Conservation (phyloP, 2,888 invertebrate species). For the Osedax fenrisi region DNA sequence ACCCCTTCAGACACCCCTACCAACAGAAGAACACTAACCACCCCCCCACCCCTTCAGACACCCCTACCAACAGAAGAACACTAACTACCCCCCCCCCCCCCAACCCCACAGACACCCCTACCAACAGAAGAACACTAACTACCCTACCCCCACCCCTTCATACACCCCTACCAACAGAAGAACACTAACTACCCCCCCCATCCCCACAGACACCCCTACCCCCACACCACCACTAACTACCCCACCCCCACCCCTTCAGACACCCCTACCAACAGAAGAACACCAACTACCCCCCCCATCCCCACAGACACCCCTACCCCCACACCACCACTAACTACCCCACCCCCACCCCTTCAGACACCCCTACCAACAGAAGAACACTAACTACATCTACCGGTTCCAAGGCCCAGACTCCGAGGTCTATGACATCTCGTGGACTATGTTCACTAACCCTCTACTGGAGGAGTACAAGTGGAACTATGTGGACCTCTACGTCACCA, state of each 20-base stretch:
- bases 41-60: not conserved
- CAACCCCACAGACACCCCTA: not conserved
- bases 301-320: not conserved
- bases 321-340: not conserved
- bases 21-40: not conserved
- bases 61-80: not conserved
- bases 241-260: not conserved
- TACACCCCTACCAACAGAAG: not conserved
- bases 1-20: slow-evolving; percentile 55
- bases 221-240: not conserved
- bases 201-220: not conserved
- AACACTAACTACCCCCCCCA: not conserved
- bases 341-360: slow-evolving; percentile 57
- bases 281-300: not conserved
- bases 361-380: slow-evolving; percentile 78
- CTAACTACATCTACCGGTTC: slow-evolving; percentile 55
- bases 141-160: not conserved
- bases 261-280: not conserved
- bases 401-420: slow-evolving; percentile 48
- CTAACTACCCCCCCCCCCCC: not conserved
- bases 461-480: slow-evolving; percentile 97
- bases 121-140: not conserved
- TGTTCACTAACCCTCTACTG: slow-evolving; percentile 81
- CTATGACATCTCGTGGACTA: slow-evolving; percentile 85
- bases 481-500: slow-evolving; percentile 88